phyloP scores from a whole-genome alignment of 2,113 vertebrate species.

The Myanophis thanlyinensis region DNA sequence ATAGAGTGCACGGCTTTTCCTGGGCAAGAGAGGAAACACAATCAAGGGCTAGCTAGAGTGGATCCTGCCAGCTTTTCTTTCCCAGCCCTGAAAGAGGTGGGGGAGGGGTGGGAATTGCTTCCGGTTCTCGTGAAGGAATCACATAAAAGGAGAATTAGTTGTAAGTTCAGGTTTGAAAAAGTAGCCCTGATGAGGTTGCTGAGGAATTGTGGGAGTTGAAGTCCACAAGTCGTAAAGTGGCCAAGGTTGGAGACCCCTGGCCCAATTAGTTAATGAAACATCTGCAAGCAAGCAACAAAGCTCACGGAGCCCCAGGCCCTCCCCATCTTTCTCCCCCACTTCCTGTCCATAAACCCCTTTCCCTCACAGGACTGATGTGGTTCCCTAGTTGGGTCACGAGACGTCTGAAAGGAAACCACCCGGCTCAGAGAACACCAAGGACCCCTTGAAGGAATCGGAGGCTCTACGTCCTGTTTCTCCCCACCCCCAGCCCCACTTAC shows the following conservation, averaged over 20 bases:
- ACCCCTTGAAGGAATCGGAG: background rate
- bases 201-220: no score
- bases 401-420: no score
- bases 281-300: no score
- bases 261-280: no score
- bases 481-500: conserved; percentile 56
- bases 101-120: background rate
- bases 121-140: background rate
- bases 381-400: background rate
- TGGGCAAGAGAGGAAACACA: conserved; percentile 31
- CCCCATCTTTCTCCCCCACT: no score
- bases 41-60: no score
- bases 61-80: background rate
- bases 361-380: background rate
- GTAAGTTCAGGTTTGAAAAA: background rate
- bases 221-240: no score
- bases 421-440: background rate
- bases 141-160: background rate
- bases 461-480: accelerated
- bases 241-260: no score
- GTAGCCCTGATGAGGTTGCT: background rate
- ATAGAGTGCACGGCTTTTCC: conserved; percentile 86
- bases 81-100: accelerated
- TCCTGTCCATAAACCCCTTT: background rate
- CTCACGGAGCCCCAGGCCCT: no score